phyloP scores from a whole-genome alignment of 2,888 invertebrate genomes.

The Eupithecia abbreviata region DNA sequence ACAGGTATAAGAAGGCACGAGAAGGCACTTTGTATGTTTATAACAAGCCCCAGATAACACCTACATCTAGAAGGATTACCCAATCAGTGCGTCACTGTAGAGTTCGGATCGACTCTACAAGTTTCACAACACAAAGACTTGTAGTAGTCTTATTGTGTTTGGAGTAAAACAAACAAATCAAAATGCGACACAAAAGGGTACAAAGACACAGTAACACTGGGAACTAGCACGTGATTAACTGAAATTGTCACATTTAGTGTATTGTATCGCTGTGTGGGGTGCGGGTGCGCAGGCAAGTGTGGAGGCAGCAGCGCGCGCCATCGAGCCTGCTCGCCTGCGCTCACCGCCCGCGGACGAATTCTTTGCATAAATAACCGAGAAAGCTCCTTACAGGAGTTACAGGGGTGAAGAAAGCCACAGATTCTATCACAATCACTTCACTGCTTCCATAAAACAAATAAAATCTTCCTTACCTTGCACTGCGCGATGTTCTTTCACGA shows the following conservation, averaged over 20 bases:
- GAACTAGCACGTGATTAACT: slow-evolving; percentile 64
- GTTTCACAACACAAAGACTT: slow-evolving; percentile 73
- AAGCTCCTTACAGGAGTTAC: slow-evolving; percentile 59
- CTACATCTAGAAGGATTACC: slow-evolving; percentile 63
- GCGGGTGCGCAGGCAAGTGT: slow-evolving; percentile 70
- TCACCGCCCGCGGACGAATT: slow-evolving; percentile 80
- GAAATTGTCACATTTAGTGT: slow-evolving; percentile 68
- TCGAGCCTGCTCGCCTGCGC: slow-evolving; percentile 74
- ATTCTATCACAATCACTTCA: slow-evolving; percentile 67
- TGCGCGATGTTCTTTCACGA: slow-evolving; percentile 80
- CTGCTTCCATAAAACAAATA: slow-evolving; percentile 71
- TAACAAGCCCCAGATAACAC: slow-evolving; percentile 61
- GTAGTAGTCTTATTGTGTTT: slow-evolving; percentile 54
- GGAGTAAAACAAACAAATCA: slow-evolving; percentile 57
- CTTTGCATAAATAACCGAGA: slow-evolving; percentile 82
- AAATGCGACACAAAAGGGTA: slow-evolving; percentile 63
- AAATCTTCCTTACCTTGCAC: slow-evolving; percentile 79
- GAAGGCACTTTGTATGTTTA: slow-evolving; percentile 28
- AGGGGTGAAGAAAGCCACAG: slow-evolving; percentile 25
- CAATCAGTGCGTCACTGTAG: slow-evolving; percentile 59
- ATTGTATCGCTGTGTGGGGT: slow-evolving; percentile 50
- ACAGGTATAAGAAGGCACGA: slow-evolving; percentile 18
- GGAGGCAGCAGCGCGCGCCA: slow-evolving; percentile 71
- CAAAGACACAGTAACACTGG: slow-evolving; percentile 68
- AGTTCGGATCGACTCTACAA: slow-evolving; percentile 51